Conservation (phyloP, 1,140 invertebrate genomes). For the Dendroctonus valens region DNA sequence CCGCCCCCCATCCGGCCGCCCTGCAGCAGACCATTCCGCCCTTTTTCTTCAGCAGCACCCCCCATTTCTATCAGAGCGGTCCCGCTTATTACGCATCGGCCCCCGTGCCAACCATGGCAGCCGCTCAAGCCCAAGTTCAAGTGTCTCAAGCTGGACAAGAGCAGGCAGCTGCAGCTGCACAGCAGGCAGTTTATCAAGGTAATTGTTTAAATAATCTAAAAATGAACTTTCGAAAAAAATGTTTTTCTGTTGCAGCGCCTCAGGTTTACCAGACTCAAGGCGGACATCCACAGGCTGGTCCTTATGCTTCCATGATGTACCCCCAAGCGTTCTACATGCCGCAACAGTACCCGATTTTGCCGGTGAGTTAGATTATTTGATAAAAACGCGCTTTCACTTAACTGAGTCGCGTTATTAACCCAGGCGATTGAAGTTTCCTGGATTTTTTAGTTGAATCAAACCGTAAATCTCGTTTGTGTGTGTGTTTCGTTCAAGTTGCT, state of each 20-base stretch:
- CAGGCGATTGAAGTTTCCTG: too few relatives aligned
- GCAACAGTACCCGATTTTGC: conserved; percentile 49
- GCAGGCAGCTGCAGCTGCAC: conserved; percentile 35
- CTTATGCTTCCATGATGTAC: conserved; percentile 48
- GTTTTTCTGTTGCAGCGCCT: conserved; percentile 35
- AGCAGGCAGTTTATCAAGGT: conserved; percentile 45
- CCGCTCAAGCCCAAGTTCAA: conserved; percentile 21
- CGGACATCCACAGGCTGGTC: conserved; percentile 45
- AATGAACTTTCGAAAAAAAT: not conserved
- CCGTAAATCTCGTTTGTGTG: too few relatives aligned
- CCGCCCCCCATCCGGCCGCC: conserved; percentile 7
- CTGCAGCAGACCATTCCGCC: conserved; percentile 40
- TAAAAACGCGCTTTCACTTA: not conserved
- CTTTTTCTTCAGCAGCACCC: conserved; percentile 42
- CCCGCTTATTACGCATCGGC: conserved; percentile 45
- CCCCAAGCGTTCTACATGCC: conserved; percentile 49
- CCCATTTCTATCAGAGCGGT: conserved; percentile 45
- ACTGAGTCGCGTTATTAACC: too few relatives aligned
- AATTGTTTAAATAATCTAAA: conserved; percentile 14
- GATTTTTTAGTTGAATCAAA: too few relatives aligned
- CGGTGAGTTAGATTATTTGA: conserved; percentile 46
- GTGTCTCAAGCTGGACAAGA: conserved; percentile 34
- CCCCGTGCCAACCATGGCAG: conserved; percentile 7
- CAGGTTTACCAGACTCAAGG: conserved; percentile 48
- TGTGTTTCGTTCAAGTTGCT: too few relatives aligned